Percentiles rank a stretch among this genome's conserved stretches.
Conservation (phyloP, 2,113 vertebrate genomes). For the Urocolius indicus region DNA sequence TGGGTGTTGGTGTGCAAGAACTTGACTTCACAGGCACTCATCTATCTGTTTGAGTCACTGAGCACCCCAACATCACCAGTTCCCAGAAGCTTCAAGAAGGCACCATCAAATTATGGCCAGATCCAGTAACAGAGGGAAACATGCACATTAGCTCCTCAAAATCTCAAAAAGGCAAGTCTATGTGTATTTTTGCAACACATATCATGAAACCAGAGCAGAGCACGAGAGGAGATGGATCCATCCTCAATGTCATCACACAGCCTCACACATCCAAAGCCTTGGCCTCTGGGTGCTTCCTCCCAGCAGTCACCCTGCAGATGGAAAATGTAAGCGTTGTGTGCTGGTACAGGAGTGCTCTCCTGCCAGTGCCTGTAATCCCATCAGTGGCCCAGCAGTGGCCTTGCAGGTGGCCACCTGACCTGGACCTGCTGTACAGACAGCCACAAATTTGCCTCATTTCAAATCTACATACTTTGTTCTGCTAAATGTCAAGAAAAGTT, state of each 20-base stretch:
- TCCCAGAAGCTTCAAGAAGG: neutral
- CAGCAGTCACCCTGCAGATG: fast-evolving
- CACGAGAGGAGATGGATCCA: neutral
- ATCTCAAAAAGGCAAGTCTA: fast-evolving
- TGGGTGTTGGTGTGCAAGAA: neutral
- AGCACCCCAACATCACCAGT: neutral
- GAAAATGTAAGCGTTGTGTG: neutral
- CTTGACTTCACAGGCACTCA: neutral
- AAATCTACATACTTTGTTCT: neutral
- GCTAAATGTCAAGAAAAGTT: neutral
- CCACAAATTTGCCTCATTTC: neutral
- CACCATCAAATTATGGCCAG: neutral
- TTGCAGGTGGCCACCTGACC: neutral
- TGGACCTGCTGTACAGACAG: neutral
- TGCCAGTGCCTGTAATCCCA: neutral
- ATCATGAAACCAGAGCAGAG: neutral
- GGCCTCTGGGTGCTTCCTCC: neutral
- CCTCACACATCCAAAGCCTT: neutral
- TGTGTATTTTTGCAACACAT: neutral
- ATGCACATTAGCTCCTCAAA: neutral
- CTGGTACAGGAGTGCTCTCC: neutral
- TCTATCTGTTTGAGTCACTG: neutral
- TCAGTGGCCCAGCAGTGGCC: neutral
- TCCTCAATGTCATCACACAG: neutral
- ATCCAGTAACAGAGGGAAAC: neutral